Conservation (phyloP, 2,888 invertebrate species). For the Tridacna crocea region DNA sequence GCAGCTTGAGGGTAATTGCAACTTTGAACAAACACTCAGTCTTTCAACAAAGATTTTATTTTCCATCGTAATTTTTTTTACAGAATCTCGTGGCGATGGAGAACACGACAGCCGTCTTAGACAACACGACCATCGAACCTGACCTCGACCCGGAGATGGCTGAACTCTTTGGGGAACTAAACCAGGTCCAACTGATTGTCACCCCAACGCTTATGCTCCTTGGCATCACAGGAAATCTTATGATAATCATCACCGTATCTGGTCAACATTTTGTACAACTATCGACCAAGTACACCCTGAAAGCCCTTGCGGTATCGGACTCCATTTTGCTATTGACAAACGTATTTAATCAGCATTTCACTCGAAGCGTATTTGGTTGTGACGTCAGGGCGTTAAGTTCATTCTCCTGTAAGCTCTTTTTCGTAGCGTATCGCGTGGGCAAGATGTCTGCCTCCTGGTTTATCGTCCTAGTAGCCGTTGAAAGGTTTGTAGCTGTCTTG, state of each 20-base stretch:
- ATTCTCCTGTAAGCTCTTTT: conserved; percentile 35
- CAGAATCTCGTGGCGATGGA: neutral
- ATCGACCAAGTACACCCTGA: conserved; percentile 27
- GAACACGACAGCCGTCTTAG: neutral
- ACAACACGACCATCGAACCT: neutral
- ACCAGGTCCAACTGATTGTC: conserved; percentile 21
- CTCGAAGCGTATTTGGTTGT: neutral
- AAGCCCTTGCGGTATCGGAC: conserved; percentile 35
- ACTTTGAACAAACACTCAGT: too few relatives aligned
- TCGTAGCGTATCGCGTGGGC: conserved; percentile 31
- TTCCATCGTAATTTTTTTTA: too few relatives aligned
- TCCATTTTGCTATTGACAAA: conserved; percentile 30
- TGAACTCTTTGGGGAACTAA: conserved; percentile 23
- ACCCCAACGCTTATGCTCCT: conserved; percentile 29
- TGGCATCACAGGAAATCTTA: conserved; percentile 31
- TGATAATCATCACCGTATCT: conserved; percentile 25
- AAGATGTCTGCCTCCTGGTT: conserved; percentile 41
- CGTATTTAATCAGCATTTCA: conserved; percentile 41
- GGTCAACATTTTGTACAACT: conserved; percentile 25
- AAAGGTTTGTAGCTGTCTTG: conserved; percentile 36
- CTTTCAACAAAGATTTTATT: too few relatives aligned
- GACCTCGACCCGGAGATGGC: neutral
- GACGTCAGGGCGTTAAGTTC: conserved; percentile 31
- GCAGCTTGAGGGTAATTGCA: too few relatives aligned
- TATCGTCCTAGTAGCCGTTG: conserved; percentile 35